Percentiles rank a stretch among this genome's conserved stretches.
These are phyloP conservation scores for Parelbella ahira DNA, from an alignment of 2,888 invertebrate genomes.

Conservation along the genomic window DNA sequence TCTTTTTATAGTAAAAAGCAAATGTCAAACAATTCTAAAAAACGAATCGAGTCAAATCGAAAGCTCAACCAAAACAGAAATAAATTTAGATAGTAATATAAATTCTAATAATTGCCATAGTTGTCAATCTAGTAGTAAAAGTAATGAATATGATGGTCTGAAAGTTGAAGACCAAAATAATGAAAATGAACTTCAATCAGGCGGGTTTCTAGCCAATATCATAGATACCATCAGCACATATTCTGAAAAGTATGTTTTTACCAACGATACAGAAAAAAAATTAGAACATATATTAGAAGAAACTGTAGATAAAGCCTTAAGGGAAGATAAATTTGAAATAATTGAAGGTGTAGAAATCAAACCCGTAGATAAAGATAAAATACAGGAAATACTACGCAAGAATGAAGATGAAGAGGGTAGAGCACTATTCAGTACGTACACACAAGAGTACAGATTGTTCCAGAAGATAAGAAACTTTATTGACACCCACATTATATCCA, in stretches of 20 bases:
- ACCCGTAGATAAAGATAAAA: slow-evolving; percentile 35
- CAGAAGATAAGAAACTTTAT: slow-evolving; percentile 81
- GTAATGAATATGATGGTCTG: slow-evolving; percentile 30
- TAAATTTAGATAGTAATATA: slow-evolving; percentile 59
- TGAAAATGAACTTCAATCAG: slow-evolving; percentile 24
- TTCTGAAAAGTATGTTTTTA: slow-evolving; percentile 51
- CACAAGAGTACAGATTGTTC: slow-evolving; percentile 76
- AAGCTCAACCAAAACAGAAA: slow-evolving; percentile 56
- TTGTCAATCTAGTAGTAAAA: slow-evolving; percentile 60
- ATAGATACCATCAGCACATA: slow-evolving; percentile 49
- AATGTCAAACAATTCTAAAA: slow-evolving; percentile 48
- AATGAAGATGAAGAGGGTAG: slow-evolving; percentile 43
- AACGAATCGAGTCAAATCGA: slow-evolving; percentile 47
- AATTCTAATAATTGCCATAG: slow-evolving; percentile 70
- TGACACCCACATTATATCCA: slow-evolving; percentile 81
- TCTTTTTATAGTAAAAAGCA: slow-evolving; percentile 45
- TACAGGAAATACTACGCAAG: slow-evolving; percentile 29
- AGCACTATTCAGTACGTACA: slow-evolving; percentile 62
- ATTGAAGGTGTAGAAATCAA: slow-evolving; percentile 81
- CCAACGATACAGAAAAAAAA: slow-evolving; percentile 57
- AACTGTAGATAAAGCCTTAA: slow-evolving; percentile 79
- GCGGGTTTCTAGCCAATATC: slow-evolving; percentile 47
- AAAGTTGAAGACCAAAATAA: slow-evolving; percentile 32
- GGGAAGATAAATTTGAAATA: slow-evolving; percentile 76
- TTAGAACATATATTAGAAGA: slow-evolving; percentile 76